phyloP scores from a whole-genome alignment of 2,113 vertebrate species.

The Terrapene triunguis region DNA sequence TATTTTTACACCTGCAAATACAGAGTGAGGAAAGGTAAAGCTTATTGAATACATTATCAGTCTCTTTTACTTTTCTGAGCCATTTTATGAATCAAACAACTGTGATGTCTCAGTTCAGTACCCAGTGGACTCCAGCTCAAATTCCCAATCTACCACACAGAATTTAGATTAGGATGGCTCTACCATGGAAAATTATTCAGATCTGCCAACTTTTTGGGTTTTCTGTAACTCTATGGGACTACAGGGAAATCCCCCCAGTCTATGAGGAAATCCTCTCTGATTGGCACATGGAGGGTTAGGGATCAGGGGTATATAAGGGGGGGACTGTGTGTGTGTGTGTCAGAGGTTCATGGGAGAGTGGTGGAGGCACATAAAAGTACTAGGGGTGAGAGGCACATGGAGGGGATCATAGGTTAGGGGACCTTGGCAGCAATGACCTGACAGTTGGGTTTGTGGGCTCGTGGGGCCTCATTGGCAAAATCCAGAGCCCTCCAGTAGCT shows the following conservation, averaged over 20 bases:
- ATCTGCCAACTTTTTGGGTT: background rate
- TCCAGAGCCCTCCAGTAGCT: background rate
- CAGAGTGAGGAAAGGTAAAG: background rate
- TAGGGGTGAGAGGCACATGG: no score
- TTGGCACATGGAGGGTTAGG: background rate
- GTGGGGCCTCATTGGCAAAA: background rate
- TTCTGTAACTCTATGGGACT: background rate
- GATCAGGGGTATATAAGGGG: background rate
- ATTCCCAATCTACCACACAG: background rate
- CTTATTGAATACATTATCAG: background rate
- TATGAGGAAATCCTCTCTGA: background rate
- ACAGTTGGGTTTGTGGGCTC: background rate
- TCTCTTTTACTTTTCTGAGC: background rate
- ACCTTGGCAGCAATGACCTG: background rate
- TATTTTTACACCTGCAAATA: background rate
- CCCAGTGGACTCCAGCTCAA: background rate
- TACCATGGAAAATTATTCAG: background rate
- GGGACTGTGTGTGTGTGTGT: background rate
- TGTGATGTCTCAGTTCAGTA: background rate
- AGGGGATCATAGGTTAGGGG: background rate
- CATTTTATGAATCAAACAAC: background rate
- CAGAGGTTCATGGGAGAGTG: background rate
- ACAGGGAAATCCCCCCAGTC: background rate
- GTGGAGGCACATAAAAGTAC: background rate
- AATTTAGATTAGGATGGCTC: background rate